phyloP scores from a whole-genome alignment of 1,140 invertebrate genomes.

The Leptopilina boulardi region DNA sequence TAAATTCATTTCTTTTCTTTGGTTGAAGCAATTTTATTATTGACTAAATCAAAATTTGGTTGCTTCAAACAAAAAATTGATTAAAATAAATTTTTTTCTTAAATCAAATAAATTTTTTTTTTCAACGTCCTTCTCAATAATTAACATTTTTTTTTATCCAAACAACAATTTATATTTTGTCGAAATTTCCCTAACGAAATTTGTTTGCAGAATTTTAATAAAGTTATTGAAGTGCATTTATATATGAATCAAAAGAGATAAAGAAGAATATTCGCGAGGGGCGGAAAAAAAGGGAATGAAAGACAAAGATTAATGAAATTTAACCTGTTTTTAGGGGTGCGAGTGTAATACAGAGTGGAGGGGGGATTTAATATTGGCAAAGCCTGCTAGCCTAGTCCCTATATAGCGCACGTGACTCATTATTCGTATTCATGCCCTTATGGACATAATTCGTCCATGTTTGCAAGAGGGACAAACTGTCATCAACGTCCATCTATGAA shows the following conservation, averaged over 20 bases:
- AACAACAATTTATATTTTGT: no score
- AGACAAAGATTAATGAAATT: conserved; percentile 53
- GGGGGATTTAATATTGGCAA: conserved; percentile 66
- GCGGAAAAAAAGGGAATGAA: conserved; percentile 39
- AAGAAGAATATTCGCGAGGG: conserved; percentile 54
- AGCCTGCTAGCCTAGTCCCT: conserved; percentile 58
- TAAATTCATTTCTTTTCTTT: no score
- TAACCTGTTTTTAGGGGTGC: conserved; percentile 59
- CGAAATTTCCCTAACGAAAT: no score
- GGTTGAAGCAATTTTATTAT: no score
- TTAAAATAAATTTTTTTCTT: no score
- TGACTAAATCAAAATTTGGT: no score
- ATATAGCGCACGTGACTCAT: conserved; percentile 57
- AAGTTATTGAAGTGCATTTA: neutral
- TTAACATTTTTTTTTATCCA: no score
- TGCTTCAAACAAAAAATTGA: no score
- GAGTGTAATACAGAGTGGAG: conserved; percentile 49
- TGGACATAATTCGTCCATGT: conserved; percentile 67
- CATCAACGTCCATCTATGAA: neutral
- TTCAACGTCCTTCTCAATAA: no score
- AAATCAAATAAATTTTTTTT: no score
- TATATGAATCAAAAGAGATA: neutral
- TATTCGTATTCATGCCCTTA: conserved; percentile 66
- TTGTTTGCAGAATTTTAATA: neutral
- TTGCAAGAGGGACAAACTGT: conserved; percentile 56